Base-by-base conservation (phyloP, 2,888 invertebrate genomes). In the Chymomyza procnemis region DNA sequence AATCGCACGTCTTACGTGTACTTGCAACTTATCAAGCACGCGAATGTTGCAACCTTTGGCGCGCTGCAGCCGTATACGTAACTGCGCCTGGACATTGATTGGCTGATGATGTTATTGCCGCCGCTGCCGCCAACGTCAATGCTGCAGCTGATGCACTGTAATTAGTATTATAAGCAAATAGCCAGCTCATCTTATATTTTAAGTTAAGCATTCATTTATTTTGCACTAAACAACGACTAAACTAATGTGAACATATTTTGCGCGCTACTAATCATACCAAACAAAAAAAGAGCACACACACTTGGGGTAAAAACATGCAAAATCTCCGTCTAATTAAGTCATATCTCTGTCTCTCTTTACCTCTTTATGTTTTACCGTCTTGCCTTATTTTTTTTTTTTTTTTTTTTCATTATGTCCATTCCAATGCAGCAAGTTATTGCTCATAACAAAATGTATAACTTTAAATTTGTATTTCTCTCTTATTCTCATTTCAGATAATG, bases 401-500 rank as follows among this genome's bases (percentile, higher is more conserved):
- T 18, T 67, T 64, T 72, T 63, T 61, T 56, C 57, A 52, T 54
- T 22, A 57, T 66, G 46, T 61, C 18, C 30, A 46, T 47, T 21
- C 26, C 41, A 30, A 66, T 21, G 46, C 59, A 69, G 55, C 34
- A 41, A 66, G 60, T 66, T 62, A 57, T 63, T 57, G 46, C 71
- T n/a, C n/a, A n/a, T n/a, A n/a, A 71, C 65, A 69, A 74, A 69
- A 71, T 73, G 86, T 88, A 80, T 83, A 84, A 85, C 75, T 81
- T 86, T 87, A 84, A 83, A 81, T 81, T 77, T 80, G 70, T 87
- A 73, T 88, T 79, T 88, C 74, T 86, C 86, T 79, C 81, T 84
- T 88, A 82, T 79, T 89, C 89, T 89, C 90, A 89, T 89, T 89
- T 88, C 89, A 89, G 89, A 89, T 88, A 89, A 88, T 88, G 80